These are phyloP conservation scores for Eulithis testata DNA, from an alignment of 2,888 invertebrate genomes.

Conservation along the genomic window DNA sequence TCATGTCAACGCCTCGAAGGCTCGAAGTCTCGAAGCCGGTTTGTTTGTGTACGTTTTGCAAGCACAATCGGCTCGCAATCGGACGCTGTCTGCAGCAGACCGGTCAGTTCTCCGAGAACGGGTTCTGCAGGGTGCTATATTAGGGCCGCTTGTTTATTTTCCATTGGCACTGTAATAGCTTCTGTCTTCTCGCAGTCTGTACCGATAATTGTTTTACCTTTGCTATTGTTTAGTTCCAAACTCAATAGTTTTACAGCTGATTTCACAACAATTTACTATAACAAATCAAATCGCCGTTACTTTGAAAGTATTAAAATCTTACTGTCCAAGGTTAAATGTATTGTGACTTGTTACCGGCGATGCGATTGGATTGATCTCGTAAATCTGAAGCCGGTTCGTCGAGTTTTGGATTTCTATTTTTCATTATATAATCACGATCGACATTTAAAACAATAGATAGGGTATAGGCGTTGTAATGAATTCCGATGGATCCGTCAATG, in stretches of 20 bases:
- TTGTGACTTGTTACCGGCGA: background rate
- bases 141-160: constrained; percentile 40
- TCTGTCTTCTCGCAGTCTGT: constrained; percentile 26
- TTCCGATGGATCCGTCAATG: constrained; percentile 25
- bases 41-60: constrained; percentile 34
- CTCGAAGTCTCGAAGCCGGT: constrained; percentile 21
- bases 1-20: constrained; percentile 21
- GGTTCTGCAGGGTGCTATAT: constrained; percentile 41
- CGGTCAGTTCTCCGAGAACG: constrained; percentile 33
- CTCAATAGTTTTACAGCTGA: background rate
- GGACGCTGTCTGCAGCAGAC: constrained; percentile 26
- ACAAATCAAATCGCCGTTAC: background rate
- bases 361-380: background rate
- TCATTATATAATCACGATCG: background rate
- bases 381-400: background rate
- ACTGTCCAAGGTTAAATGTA: background rate
- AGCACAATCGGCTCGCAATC: constrained; percentile 36
- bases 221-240: background rate
- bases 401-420: background rate
- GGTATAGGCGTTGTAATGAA: constrained; percentile 14
- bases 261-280: background rate
- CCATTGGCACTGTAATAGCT: constrained; percentile 27
- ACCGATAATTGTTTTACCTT: background rate
- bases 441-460: constrained; percentile 12
- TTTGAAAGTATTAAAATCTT: background rate